Evolutionary conservation across 2,113 vertebrate species (phyloP).

Genomic region (Acanthisitta chloris): DNA sequence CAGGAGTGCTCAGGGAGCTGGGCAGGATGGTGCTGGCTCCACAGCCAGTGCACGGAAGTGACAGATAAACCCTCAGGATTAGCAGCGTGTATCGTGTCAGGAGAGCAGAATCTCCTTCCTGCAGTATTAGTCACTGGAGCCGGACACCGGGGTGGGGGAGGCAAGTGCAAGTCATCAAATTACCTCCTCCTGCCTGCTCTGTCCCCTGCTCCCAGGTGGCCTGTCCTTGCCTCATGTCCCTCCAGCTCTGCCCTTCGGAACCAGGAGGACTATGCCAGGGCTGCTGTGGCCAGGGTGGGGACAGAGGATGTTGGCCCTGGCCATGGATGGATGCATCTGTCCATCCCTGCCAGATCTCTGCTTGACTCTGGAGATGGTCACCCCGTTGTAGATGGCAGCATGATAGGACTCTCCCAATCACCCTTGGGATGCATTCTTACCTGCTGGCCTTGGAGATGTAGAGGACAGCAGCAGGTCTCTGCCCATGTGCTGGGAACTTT

Average conservation of each 20-base stretch:
- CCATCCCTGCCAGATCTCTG: background rate
- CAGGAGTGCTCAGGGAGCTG: accelerated
- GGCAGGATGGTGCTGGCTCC: background rate
- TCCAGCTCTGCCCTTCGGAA: background rate
- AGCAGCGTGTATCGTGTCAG: constrained; percentile 3
- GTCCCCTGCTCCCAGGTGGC: background rate
- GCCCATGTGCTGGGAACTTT: background rate
- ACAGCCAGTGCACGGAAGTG: background rate
- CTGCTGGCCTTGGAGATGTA: background rate
- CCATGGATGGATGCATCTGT: background rate
- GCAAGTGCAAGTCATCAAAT: background rate
- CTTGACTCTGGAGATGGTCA: accelerated
- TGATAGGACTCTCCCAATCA: accelerated
- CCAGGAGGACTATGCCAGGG: background rate
- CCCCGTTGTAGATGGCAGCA: accelerated
- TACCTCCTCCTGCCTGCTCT: background rate
- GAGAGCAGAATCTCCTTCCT: constrained; percentile 23
- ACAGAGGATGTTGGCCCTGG: accelerated
- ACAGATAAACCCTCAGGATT: constrained; percentile 28
- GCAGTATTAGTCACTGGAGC: constrained; percentile 11
- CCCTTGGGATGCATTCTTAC: background rate
- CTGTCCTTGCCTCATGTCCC: background rate
- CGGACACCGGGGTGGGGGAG: background rate
- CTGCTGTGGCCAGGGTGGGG: accelerated
- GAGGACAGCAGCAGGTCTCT: background rate